A percentile compares a stretch with the other conserved stretches of the same genome.
These are phyloP conservation scores for Bombyx mori DNA, from an alignment of 1,140 invertebrate genomes.

Conservation along the genomic window ASM3026992v2 NC_085131.1:6888001-6888500, in stretches of 20 bases:
- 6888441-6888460: too few relatives aligned
- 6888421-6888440: too few relatives aligned
- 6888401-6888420: too few relatives aligned
- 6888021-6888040: slow-evolving; percentile 2
- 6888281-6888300: slow-evolving; percentile 52
- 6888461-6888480: background rate
- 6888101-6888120: slow-evolving; percentile 58
- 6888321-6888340: slow-evolving; percentile 38
- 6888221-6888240: slow-evolving; percentile 41
- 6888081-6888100: slow-evolving; percentile 15
- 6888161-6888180: slow-evolving; percentile 46
- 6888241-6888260: slow-evolving; percentile 14
- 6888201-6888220: slow-evolving; percentile 26
- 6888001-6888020: slow-evolving; percentile 13
- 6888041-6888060: background rate
- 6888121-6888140: slow-evolving; percentile 67
- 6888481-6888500: slow-evolving; percentile 14
- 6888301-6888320: slow-evolving; percentile 32
- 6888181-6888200: slow-evolving; percentile 40
- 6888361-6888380: background rate
- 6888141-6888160: slow-evolving; percentile 48
- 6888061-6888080: slow-evolving; percentile 23
- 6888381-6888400: slow-evolving; percentile 5
- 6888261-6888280: slow-evolving; percentile 31
- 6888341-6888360: slow-evolving; percentile 50